These are phyloP conservation scores for Drosophila navojoa DNA, from an alignment of 1,140 invertebrate genomes.

Conservation along the genomic window DNA sequence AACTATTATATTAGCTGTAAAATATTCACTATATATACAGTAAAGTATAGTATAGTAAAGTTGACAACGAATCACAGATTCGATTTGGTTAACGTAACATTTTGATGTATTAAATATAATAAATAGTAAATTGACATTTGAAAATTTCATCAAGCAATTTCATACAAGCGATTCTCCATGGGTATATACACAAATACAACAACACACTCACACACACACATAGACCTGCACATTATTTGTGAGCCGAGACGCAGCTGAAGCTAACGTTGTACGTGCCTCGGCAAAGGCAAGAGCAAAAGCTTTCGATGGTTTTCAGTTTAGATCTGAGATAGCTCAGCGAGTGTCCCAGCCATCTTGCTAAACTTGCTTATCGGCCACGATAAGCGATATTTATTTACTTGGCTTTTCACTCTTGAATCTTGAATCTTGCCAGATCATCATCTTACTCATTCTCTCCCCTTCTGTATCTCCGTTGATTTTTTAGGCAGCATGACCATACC, in stretches of 20 bases:
- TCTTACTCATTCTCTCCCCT: background rate
- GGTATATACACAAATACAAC: background rate
- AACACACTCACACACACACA: no score
- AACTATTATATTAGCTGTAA: no score
- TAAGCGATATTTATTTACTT: background rate
- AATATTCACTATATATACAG: no score
- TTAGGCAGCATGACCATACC: conserved; percentile 79
- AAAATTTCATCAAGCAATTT: background rate
- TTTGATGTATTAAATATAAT: background rate
- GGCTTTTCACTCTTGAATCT: background rate
- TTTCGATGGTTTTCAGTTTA: no score
- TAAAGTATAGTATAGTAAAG: no score
- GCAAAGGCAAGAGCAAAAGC: no score
- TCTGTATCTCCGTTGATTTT: background rate
- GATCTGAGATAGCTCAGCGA: background rate
- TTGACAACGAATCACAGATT: background rate
- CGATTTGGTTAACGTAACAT: background rate
- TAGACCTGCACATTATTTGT: no score
- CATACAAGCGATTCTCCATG: background rate
- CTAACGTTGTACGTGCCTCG: no score
- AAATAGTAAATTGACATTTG: background rate
- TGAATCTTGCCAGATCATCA: background rate
- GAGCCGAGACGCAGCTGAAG: no score
- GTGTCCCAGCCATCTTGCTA: background rate
- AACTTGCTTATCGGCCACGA: background rate